Evolutionary conservation across 2,888 invertebrate genomes (phyloP), one percentile per base, ranked within the genome.

Genomic region (Leistus spinibarbis): DNA sequence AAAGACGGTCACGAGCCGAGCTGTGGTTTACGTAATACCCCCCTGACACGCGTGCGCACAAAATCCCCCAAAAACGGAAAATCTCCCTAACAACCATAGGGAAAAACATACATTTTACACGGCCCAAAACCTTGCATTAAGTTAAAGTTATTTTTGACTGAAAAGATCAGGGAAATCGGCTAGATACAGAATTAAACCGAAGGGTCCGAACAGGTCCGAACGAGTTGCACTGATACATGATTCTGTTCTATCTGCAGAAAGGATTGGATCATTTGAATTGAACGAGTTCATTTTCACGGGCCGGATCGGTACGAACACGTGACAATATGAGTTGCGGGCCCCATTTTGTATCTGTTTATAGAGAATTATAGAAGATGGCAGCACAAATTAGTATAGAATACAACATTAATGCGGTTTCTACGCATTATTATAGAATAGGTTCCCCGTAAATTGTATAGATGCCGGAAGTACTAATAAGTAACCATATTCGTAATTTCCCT

Each of bases 1-100:
- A 81, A 80, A 81, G 81, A 81, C 81, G 82, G 81, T 83, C 83
- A 83, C 83, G 83, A 82, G 82, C 81, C 40, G 40, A 10, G 40
- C 79, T 78, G 77, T 75, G 56, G 80, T 82, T 83, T 83, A 83
- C 81, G 82, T 83, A 83, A 83, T 75, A 60, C 80, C 80, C 79
- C 81, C 80, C 79, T 80, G 79, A 73, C 65, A 72, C 79, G 76
- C 80, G 77, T 79, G 80, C 80, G 81, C 79, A 76, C 60, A 64
- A 69, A 65, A 69, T 65, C 20, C 56, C 56, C 56, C 54, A 69
- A 69, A 22, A 56, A 40, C 40, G 40, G 2, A 40, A 40, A 40
- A 40, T 40, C 13, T 40, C 40, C 5, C 40, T 7, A 40, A 40
- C 40, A 24, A 4, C 3, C 24, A 40, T 1, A 40, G 40, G 10